A percentile compares a stretch with the other conserved stretches of the same genome.
These are phyloP conservation scores for Ptychoptera contaminata DNA, from an alignment of 2,888 invertebrate genomes.

Conservation along the genomic window DNA sequence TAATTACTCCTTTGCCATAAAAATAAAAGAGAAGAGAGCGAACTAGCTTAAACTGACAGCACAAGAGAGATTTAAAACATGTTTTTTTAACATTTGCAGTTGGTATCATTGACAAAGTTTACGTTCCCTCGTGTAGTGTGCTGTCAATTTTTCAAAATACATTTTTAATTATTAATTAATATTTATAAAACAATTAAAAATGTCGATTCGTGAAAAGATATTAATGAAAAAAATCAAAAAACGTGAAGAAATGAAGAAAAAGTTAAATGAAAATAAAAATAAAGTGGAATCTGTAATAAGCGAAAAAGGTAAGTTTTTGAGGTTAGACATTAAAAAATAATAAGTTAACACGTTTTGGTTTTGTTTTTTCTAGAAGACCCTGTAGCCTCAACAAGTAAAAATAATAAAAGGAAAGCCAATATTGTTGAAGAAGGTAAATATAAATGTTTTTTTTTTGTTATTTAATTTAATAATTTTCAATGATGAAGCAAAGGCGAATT, in stretches of 20 bases:
- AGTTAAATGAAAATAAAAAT: constrained; percentile 30
- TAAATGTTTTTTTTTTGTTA: constrained; percentile 8
- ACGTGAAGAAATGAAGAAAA: constrained; percentile 53
- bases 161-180: too few relatives aligned
- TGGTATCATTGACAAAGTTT: too few relatives aligned
- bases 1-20: too few relatives aligned
- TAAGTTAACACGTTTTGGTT: background rate
- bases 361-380: background rate
- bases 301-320: too few relatives aligned
- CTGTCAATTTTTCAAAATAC: too few relatives aligned
- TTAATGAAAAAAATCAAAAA: constrained; percentile 64
- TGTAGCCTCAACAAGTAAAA: background rate
- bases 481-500: constrained; percentile 47
- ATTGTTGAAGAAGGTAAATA: constrained; percentile 17
- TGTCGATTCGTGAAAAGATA: constrained; percentile 43
- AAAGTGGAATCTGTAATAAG: constrained; percentile 13
- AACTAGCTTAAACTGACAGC: too few relatives aligned
- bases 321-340: too few relatives aligned
- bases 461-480: background rate
- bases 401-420: constrained; percentile 13
- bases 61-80: too few relatives aligned
- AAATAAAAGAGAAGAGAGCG: too few relatives aligned
- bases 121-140: too few relatives aligned
- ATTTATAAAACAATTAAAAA: constrained; percentile 9
- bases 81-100: too few relatives aligned